phyloP scores from a whole-genome alignment of 1,140 invertebrate species.

The Micrasema minimum region DNA sequence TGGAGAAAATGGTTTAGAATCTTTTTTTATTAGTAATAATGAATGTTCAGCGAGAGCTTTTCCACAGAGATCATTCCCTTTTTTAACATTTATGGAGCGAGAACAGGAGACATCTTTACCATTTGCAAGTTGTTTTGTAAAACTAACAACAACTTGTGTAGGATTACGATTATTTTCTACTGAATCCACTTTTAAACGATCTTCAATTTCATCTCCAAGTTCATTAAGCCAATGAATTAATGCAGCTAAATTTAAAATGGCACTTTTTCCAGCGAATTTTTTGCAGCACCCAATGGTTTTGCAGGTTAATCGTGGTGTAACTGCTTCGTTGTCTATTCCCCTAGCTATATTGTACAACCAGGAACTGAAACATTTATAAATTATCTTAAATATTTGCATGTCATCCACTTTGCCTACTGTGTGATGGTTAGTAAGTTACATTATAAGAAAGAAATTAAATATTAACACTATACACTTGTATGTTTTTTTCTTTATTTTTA shows the following conservation, averaged over 20 bases:
- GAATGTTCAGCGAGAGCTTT: slow-evolving; percentile 71
- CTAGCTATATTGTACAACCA: slow-evolving; percentile 90
- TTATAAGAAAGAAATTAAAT: too few species aligned
- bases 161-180: slow-evolving; percentile 76
- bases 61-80: slow-evolving; percentile 65
- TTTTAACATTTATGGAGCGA: slow-evolving; percentile 58
- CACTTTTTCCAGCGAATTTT: slow-evolving; percentile 86
- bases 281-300: slow-evolving; percentile 97
- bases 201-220: slow-evolving; percentile 83
- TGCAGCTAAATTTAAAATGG: slow-evolving; percentile 77
- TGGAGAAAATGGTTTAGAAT: slow-evolving; percentile 61
- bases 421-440: too few species aligned
- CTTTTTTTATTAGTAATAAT: slow-evolving; percentile 71
- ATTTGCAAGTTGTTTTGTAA: slow-evolving; percentile 68
- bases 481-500: too few species aligned
- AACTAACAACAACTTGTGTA: slow-evolving; percentile 73
- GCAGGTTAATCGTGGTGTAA: slow-evolving; percentile 82
- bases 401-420: too few species aligned
- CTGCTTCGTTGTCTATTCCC: slow-evolving; percentile 89
- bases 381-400: too few species aligned
- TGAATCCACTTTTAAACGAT: slow-evolving; percentile 85
- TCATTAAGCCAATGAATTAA: slow-evolving; percentile 85
- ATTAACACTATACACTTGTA: too few species aligned
- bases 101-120: slow-evolving; percentile 72
- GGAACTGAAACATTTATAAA: slow-evolving; percentile 70